Evolutionary conservation across 2,797 vertebrate genomes (phyloP).

Genomic region (Poecile montanus): DNA sequence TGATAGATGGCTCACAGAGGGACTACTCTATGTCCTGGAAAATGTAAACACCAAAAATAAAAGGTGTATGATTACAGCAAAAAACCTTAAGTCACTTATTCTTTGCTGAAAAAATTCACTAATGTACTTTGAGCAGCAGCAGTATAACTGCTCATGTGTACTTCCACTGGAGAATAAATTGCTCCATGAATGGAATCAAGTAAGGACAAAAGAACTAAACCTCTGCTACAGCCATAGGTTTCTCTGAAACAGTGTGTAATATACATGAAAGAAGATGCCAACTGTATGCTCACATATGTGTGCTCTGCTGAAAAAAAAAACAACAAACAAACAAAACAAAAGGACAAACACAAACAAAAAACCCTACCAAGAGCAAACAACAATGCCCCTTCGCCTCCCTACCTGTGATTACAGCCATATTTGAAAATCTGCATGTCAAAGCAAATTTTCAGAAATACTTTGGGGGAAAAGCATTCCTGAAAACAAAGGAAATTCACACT

Average conservation of each 20-base stretch:
- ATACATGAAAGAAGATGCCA: not conserved
- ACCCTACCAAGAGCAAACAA: not conserved
- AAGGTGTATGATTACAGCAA: not conserved
- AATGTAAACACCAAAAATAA: not conserved
- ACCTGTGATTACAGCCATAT: not conserved
- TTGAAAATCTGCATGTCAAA: not conserved
- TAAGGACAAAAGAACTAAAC: not conserved
- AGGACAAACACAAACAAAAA: not conserved
- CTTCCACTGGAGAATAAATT: not conserved
- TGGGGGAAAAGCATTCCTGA: not conserved
- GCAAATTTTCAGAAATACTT: not conserved
- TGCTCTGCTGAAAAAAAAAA: not conserved
- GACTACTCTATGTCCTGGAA: not conserved
- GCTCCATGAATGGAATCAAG: not conserved
- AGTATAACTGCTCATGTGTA: not conserved
- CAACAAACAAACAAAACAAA: not conserved
- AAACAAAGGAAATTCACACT: not conserved
- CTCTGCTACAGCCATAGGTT: not conserved
- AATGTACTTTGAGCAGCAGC: not conserved
- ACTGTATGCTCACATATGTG: fast-evolving
- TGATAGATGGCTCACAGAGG: not conserved
- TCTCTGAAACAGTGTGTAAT: not conserved
- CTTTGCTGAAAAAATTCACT: not conserved
- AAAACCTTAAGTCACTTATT: not conserved
- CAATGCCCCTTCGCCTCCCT: not conserved